phyloP scores from a whole-genome alignment of 2,888 invertebrate species.

The Diarsia brunnea region DNA sequence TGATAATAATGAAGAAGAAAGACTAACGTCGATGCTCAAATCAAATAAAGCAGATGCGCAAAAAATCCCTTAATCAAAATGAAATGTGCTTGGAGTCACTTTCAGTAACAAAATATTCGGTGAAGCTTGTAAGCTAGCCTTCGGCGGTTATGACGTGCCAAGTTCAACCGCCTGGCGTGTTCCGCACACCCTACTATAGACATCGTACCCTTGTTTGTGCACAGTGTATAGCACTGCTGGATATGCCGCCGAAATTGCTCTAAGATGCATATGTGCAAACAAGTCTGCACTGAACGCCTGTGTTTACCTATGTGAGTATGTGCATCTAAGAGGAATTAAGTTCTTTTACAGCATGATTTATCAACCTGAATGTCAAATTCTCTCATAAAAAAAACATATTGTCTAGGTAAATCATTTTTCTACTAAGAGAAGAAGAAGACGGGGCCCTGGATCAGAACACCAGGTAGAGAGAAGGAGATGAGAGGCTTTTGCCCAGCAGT shows the following conservation, averaged over 20 bases:
- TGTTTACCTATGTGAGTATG: neutral
- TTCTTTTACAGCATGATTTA: no score
- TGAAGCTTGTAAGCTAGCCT: constrained; percentile 77
- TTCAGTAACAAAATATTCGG: constrained; percentile 69
- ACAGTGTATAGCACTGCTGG: constrained; percentile 26
- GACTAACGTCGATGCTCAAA: constrained; percentile 8
- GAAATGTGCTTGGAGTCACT: constrained; percentile 43
- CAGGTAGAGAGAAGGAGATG: neutral
- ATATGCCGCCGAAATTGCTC: constrained; percentile 24
- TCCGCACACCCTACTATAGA: constrained; percentile 72
- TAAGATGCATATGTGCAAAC: constrained; percentile 9
- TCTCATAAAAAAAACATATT: neutral
- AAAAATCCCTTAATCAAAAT: constrained; percentile 31
- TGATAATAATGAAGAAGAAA: neutral
- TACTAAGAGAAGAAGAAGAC: neutral
- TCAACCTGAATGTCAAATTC: neutral
- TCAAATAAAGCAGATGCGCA: constrained; percentile 25
- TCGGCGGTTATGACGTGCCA: constrained; percentile 77
- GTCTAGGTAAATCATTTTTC: neutral
- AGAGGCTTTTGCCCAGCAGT: neutral
- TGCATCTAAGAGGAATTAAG: no score
- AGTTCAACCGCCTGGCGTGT: constrained; percentile 75
- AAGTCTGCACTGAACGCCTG: neutral
- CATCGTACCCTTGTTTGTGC: constrained; percentile 34
- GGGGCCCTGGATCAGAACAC: neutral